phyloP scores from a whole-genome alignment of 2,113 vertebrate genomes.

The Rhinichthys klamathensis region DNA sequence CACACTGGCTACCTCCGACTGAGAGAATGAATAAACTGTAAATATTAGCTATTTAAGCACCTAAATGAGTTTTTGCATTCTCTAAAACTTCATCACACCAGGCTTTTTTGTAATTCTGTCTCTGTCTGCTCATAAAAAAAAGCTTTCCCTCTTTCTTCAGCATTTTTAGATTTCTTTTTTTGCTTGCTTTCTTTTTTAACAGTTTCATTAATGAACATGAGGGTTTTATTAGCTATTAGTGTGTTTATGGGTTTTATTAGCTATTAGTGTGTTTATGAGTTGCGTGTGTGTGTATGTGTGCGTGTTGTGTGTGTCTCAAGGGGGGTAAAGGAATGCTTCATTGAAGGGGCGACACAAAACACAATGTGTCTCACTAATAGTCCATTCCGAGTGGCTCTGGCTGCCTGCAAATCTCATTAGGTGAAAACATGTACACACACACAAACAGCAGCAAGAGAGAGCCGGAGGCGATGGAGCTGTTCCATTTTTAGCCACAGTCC shows the following conservation, averaged over 20 bases:
- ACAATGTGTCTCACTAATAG: conserved; percentile 72
- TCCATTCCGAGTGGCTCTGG: conserved; percentile 69
- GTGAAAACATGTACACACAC: conserved; percentile 50
- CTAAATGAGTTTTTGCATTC: conserved; percentile 78
- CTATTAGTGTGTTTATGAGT: conserved; percentile 49
- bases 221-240: conserved; percentile 76
- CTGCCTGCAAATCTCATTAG: conserved; percentile 80
- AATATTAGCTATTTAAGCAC: conserved; percentile 77
- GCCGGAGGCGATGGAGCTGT: conserved; percentile 49
- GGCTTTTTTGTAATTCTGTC: conserved; percentile 67
- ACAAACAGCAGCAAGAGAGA: conserved; percentile 31
- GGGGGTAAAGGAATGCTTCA: conserved; percentile 63
- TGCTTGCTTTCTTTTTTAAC: conserved; percentile 69
- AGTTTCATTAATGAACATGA: conserved; percentile 81
- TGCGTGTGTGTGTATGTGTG: conserved; percentile 45
- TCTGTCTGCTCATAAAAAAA: conserved; percentile 55
- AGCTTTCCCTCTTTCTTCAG: conserved; percentile 54
- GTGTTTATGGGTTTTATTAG: conserved; percentile 69
- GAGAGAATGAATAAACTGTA: conserved; percentile 65
- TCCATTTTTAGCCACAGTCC: conserved; percentile 39
- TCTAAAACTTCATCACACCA: conserved; percentile 71
- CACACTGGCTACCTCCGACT: conserved; percentile 6
- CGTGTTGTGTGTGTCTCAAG: conserved; percentile 52
- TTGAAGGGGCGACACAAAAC: conserved; percentile 67
- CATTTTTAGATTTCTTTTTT: conserved; percentile 5